Conservation (phyloP, 2,888 invertebrate genomes). For the Desoria tigrina region DNA sequence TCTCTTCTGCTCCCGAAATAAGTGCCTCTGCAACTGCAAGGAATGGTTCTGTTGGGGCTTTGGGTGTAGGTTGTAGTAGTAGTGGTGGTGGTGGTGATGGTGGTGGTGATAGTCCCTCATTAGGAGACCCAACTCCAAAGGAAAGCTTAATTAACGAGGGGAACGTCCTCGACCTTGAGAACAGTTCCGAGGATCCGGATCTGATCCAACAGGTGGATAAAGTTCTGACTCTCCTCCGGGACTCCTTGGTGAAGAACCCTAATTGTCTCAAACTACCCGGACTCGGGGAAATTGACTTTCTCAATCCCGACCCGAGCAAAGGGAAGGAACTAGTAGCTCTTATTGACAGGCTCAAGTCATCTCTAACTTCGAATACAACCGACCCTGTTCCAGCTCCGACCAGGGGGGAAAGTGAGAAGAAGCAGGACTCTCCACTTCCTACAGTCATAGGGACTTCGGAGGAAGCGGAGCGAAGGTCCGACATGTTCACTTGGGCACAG, state of each 20-base stretch:
- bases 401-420: background rate
- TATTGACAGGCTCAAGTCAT: slow-evolving; percentile 69
- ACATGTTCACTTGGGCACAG: slow-evolving; percentile 20
- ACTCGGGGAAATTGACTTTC: background rate
- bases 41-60: slow-evolving; percentile 43
- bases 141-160: background rate
- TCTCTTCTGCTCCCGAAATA: slow-evolving; percentile 1
- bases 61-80: background rate
- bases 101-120: background rate
- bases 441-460: background rate
- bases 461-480: background rate
- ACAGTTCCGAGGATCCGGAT: slow-evolving; percentile 57
- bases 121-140: background rate
- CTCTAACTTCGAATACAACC: slow-evolving; percentile 54
- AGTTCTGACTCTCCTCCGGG: slow-evolving; percentile 73
- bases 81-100: slow-evolving; percentile 18
- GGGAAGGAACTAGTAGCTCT: slow-evolving; percentile 67
- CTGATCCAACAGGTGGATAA: slow-evolving; percentile 75
- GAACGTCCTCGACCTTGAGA: background rate
- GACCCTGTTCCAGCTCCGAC: background rate
- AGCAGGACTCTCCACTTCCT: background rate
- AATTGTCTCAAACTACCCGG: slow-evolving; percentile 22
- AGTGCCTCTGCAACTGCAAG: slow-evolving; percentile 56
- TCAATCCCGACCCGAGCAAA: slow-evolving; percentile 59
- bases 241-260: slow-evolving; percentile 64